Conservation (phyloP, 2,797 vertebrate genomes). For the Odontamblyopus rebecca region DNA sequence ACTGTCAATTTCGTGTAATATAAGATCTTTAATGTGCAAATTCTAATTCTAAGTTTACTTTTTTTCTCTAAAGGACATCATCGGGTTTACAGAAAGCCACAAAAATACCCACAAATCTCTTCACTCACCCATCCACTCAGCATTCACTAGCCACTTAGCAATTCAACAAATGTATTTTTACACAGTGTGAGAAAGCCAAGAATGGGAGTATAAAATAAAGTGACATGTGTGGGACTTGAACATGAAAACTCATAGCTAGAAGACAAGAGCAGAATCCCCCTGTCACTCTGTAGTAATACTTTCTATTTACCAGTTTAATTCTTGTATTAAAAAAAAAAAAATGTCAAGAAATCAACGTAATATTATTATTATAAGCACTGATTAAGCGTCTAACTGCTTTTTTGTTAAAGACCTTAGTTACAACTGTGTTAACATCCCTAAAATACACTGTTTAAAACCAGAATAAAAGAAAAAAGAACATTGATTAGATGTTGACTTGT, state of each 20-base stretch:
- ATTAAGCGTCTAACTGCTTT: not conserved
- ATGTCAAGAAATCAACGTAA: not conserved
- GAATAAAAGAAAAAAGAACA: not conserved
- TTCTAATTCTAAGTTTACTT: too few species aligned
- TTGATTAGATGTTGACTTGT: not conserved
- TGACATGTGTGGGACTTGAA: not conserved
- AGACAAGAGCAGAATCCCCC: not conserved
- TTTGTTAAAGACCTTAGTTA: not conserved
- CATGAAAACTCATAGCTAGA: not conserved
- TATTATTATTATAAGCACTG: not conserved
- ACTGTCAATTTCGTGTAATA: too few species aligned
- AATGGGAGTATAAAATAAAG: not conserved
- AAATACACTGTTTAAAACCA: not conserved
- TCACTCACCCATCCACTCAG: too few species aligned
- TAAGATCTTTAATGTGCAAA: too few species aligned
- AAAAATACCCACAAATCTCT: too few species aligned
- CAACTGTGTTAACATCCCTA: slow-evolving; percentile 18
- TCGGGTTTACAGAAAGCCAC: too few species aligned
- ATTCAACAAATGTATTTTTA: too few species aligned
- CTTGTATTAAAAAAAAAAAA: not conserved
- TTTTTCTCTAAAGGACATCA: too few species aligned
- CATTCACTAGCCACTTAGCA: too few species aligned
- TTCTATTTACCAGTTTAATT: not conserved
- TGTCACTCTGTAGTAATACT: not conserved
- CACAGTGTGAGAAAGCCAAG: not conserved